A percentile compares a stretch with the other conserved stretches of the same genome.
phyloP scores from a whole-genome alignment of 2,888 invertebrate species.

The Macrophya alboannulata region DNA sequence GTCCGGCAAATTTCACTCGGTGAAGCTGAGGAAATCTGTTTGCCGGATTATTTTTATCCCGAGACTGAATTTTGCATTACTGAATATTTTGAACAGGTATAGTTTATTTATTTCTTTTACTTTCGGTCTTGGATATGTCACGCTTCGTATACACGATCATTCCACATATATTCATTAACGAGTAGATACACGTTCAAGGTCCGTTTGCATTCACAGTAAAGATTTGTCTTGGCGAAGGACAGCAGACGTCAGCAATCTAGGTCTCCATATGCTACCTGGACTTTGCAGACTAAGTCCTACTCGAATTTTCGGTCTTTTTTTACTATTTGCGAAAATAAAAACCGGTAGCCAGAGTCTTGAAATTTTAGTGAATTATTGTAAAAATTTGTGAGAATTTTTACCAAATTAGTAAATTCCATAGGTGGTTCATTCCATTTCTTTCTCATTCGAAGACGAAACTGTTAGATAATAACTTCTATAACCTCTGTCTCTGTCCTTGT shows the following conservation, averaged over 20 bases:
- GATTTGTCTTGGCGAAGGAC: not conserved
- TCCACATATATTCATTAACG: not conserved
- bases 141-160: not conserved
- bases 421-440: not conserved
- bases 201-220: not conserved
- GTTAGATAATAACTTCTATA: constrained; percentile 3
- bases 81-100: not conserved
- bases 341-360: too few relatives aligned
- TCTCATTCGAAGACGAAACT: not conserved
- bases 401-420: not conserved
- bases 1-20: not conserved
- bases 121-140: not conserved
- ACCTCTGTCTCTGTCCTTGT: constrained; percentile 76
- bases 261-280: not conserved
- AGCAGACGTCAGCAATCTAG: not conserved
- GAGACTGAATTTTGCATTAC: not conserved
- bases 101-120: not conserved
- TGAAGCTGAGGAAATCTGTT: not conserved
- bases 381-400: not conserved
- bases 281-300: not conserved
- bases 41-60: not conserved
- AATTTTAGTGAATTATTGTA: not conserved
- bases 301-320: not conserved
- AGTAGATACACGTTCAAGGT: constrained; percentile 1
- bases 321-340: not conserved